Percentiles rank a stretch among this genome's conserved stretches.
Evolutionary conservation across 1,140 invertebrate species (phyloP).

Genomic region (Sarcophaga bullata): DNA sequence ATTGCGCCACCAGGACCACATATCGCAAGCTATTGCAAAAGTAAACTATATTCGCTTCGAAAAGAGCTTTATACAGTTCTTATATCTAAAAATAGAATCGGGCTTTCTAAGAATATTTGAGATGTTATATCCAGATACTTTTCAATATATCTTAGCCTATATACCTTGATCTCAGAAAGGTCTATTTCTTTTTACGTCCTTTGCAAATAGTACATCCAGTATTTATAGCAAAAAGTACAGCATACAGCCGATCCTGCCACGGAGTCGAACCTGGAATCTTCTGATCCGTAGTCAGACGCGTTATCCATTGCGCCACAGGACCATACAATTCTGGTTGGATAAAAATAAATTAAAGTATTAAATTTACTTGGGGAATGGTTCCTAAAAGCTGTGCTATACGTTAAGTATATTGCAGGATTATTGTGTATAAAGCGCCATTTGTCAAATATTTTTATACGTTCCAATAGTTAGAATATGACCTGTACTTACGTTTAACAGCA

Average conservation of each 20-base stretch:
- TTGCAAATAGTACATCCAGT: background rate
- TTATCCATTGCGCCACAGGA: conserved; percentile 79
- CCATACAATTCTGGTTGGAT: conserved; percentile 50
- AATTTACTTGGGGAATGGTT: no score
- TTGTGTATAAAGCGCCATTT: no score
- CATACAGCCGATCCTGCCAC: no score
- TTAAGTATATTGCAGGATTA: no score
- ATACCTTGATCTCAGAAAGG: background rate
- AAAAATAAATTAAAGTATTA: no score
- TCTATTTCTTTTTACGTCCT: background rate
- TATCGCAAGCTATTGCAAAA: background rate
- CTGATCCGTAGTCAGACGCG: conserved; percentile 78
- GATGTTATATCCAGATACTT: conserved; percentile 73
- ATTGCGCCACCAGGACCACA: conserved; percentile 75
- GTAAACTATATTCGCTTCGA: conserved; percentile 67
- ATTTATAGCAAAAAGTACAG: no score
- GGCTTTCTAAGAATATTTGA: conserved; percentile 78
- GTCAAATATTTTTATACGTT: no score
- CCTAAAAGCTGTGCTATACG: no score
- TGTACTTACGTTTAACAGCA: no score
- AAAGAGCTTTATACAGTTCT: no score
- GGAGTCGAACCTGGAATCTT: conserved; percentile 80
- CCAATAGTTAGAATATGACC: no score
- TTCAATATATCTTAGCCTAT: no score
- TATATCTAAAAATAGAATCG: conserved; percentile 73